Percentiles rank a stretch among this genome's conserved stretches.
phyloP scores from a whole-genome alignment of 2,113 vertebrate species.

The Myotis davidii region DNA sequence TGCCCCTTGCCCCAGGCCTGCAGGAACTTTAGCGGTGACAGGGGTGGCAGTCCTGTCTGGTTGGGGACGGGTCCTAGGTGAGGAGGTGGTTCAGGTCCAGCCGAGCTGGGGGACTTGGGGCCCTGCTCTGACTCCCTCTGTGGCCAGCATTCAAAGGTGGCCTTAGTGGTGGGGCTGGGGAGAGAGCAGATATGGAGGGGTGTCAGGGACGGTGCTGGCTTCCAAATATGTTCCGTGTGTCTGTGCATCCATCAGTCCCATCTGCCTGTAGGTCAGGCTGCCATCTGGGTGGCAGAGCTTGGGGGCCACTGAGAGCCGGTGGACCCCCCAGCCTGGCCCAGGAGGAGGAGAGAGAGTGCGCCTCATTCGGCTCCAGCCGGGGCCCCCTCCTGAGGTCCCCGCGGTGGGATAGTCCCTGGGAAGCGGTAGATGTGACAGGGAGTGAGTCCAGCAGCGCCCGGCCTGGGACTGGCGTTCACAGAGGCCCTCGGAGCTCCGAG shows the following conservation, averaged over 20 bases:
- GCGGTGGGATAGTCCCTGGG: background rate
- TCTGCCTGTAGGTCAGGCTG: background rate
- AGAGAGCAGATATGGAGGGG: background rate
- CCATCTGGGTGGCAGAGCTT: background rate
- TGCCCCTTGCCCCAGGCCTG: background rate
- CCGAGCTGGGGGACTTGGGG: background rate
- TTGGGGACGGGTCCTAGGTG: background rate
- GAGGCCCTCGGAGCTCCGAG: conserved; percentile 72
- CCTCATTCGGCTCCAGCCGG: background rate
- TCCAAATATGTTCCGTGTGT: background rate
- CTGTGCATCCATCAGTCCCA: conserved; percentile 1
- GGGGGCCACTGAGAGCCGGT: background rate
- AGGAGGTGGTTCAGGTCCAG: background rate
- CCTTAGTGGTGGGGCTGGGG: background rate
- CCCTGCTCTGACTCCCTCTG: background rate
- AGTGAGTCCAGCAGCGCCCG: conserved; percentile 42
- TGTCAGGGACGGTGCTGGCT: background rate
- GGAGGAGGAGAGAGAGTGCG: background rate
- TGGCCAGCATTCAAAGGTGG: background rate
- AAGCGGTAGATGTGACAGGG: background rate
- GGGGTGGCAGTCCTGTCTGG: background rate
- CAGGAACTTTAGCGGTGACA: background rate
- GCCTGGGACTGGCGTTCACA: conserved; percentile 73
- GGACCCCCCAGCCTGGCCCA: background rate
- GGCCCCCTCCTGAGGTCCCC: background rate